Evolutionary conservation across 2,888 invertebrate genomes (phyloP).

Genomic region (Seira ritae): DNA sequence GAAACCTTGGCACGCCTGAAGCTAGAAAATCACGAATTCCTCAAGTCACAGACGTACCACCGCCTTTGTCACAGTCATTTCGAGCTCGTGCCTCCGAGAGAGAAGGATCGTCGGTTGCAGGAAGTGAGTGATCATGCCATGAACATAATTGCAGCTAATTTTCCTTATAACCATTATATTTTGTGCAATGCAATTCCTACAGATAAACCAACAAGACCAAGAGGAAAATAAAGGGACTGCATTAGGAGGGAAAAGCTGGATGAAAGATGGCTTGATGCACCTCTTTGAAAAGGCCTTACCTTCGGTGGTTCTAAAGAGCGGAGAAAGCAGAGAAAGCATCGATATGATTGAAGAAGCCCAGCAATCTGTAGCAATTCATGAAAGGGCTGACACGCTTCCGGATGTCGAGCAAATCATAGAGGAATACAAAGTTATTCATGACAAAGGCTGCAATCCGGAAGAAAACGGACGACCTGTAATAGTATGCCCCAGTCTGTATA

Average conservation of each 20-base stretch:
- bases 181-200: too few species aligned
- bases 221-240: neutral
- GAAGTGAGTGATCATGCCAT: slow-evolving; percentile 23
- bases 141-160: neutral
- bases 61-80: slow-evolving; percentile 47
- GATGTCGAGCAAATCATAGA: slow-evolving; percentile 38
- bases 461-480: slow-evolving; percentile 51
- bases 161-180: neutral
- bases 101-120: slow-evolving; percentile 15
- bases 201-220: neutral
- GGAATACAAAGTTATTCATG: slow-evolving; percentile 40
- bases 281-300: neutral
- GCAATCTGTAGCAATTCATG: neutral
- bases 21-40: slow-evolving; percentile 46
- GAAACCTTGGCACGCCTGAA: slow-evolving; percentile 46
- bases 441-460: slow-evolving; percentile 43
- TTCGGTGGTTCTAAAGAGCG: neutral
- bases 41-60: slow-evolving; percentile 37
- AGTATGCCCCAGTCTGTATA: slow-evolving; percentile 63
- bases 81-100: slow-evolving; percentile 29
- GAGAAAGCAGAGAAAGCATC: neutral
- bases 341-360: neutral
- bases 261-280: neutral
- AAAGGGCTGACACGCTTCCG: slow-evolving; percentile 9
- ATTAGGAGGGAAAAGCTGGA: neutral